Conservation (phyloP, 2,888 invertebrate species). For the Hoplodrina ambigua region DNA sequence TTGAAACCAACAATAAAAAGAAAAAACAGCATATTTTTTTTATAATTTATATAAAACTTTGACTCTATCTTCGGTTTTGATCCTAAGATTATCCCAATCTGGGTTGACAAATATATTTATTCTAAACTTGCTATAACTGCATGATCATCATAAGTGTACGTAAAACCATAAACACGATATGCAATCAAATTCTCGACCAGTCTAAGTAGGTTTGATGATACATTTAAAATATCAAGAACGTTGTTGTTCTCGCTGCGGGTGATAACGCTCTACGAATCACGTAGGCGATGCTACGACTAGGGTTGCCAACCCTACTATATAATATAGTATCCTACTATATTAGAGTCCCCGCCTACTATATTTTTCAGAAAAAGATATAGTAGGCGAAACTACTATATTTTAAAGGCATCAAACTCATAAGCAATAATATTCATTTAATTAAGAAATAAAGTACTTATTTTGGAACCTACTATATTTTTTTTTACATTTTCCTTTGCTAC, state of each 20-base stretch:
- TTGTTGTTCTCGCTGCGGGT: slow-evolving; percentile 49
- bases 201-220: slow-evolving; percentile 3
- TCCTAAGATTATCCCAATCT: not conserved
- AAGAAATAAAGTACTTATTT: too few relatives aligned
- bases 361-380: too few relatives aligned
- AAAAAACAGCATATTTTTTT: not conserved
- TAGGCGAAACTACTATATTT: too few relatives aligned
- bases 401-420: too few relatives aligned
- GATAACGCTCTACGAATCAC: slow-evolving; percentile 49
- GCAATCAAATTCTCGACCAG: slow-evolving; percentile 17
- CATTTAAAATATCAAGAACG: slow-evolving; percentile 8
- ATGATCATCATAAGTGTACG: not conserved
- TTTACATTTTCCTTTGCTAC: too few relatives aligned
- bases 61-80: not conserved
- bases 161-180: slow-evolving; percentile 1
- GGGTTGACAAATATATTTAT: not conserved
- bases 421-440: too few relatives aligned
- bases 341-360: too few relatives aligned
- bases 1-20: too few relatives aligned
- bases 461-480: too few relatives aligned
- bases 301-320: too few relatives aligned
- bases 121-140: not conserved
- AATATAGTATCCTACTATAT: too few relatives aligned
- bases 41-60: not conserved
- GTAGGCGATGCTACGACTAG: slow-evolving; percentile 24